phyloP scores from a whole-genome alignment of 2,888 invertebrate genomes.

The Lithophane semibrunnea region DNA sequence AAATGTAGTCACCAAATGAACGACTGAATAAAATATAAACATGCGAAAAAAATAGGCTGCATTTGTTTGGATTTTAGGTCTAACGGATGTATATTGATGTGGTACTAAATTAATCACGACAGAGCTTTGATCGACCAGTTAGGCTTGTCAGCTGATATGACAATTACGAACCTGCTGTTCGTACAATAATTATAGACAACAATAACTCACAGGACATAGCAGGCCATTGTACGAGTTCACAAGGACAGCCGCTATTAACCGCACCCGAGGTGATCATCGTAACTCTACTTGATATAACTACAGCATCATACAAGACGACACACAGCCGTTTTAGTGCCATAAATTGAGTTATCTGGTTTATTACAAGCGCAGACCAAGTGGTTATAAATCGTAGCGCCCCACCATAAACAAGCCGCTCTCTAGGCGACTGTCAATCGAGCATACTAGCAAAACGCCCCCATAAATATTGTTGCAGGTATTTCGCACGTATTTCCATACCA shows the following conservation, averaged over 20 bases:
- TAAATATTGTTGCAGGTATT: slow-evolving; percentile 78
- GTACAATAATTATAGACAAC: slow-evolving; percentile 41
- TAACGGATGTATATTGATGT: slow-evolving; percentile 30
- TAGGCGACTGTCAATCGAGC: slow-evolving; percentile 81
- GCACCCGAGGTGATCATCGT: slow-evolving; percentile 75
- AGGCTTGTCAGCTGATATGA: slow-evolving; percentile 3
- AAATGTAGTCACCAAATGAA: slow-evolving; percentile 35
- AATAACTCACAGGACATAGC: slow-evolving; percentile 43
- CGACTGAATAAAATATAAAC: slow-evolving; percentile 37
- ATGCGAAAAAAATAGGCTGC: slow-evolving; percentile 5
- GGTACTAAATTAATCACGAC: slow-evolving; percentile 31
- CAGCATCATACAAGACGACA: slow-evolving; percentile 75
- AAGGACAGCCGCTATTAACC: slow-evolving; percentile 63
- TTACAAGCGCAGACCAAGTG: slow-evolving; percentile 79
- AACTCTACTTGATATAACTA: slow-evolving; percentile 78
- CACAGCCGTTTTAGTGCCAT: slow-evolving; percentile 77
- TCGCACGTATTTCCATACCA: slow-evolving; percentile 75
- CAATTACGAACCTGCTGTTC: slow-evolving; percentile 20
- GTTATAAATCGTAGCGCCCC: slow-evolving; percentile 76
- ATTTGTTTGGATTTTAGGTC: slow-evolving; percentile 24
- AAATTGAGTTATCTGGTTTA: slow-evolving; percentile 84
- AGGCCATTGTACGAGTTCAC: slow-evolving; percentile 44
- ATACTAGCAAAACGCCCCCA: slow-evolving; percentile 69
- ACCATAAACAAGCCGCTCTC: slow-evolving; percentile 79
- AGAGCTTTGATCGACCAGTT: background rate